These are phyloP conservation scores for Chromis chromis DNA, from an alignment of 2,797 vertebrate species.

Conservation along the genomic window DNA sequence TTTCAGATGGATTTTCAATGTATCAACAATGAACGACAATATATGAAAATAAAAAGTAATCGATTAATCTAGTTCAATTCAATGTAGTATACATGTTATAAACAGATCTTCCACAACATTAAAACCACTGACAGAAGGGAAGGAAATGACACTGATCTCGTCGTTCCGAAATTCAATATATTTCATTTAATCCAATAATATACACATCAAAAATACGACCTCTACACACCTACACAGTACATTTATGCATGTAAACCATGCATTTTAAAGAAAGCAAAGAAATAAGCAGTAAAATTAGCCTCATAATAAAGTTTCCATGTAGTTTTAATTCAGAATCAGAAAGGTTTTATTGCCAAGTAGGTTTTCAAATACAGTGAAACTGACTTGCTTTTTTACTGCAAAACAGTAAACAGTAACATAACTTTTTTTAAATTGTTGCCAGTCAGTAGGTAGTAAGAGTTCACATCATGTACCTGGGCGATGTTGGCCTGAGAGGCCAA, in stretches of 20 bases:
- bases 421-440: too few relatives aligned
- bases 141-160: too few relatives aligned
- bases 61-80: background rate
- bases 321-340: background rate
- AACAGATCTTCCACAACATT: too few relatives aligned
- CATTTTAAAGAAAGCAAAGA: background rate
- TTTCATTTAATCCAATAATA: background rate
- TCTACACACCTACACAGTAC: too few relatives aligned
- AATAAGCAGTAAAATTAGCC: background rate
- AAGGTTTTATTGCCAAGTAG: too few relatives aligned
- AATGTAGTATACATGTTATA: too few relatives aligned
- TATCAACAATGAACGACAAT: background rate
- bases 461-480: conserved; percentile 87
- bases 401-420: too few relatives aligned
- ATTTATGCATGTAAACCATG: background rate
- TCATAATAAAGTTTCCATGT: background rate
- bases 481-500: conserved; percentile 98
- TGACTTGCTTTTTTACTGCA: too few relatives aligned
- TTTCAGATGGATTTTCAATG: background rate
- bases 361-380: too few relatives aligned
- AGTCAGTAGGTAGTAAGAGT: too few relatives aligned
- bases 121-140: too few relatives aligned
- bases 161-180: background rate
- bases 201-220: background rate
- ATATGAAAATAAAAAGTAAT: background rate